phyloP scores from a whole-genome alignment of 2,888 invertebrate genomes.

The Drosophila borborema region DNA sequence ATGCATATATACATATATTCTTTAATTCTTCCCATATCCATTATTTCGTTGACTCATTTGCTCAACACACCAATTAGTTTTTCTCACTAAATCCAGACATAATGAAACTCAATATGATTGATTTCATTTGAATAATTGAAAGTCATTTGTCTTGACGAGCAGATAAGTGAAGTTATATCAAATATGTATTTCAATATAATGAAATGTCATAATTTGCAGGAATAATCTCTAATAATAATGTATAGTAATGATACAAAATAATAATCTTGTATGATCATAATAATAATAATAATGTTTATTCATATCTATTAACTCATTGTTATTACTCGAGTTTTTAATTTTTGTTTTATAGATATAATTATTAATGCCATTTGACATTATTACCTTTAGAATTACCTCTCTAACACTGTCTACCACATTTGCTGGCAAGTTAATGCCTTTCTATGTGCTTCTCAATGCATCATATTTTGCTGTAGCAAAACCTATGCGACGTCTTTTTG shows the following conservation, averaged over 20 bases:
- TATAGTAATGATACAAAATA: not conserved
- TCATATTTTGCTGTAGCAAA: too few species aligned
- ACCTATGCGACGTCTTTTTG: too few species aligned
- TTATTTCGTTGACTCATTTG: conserved; percentile 10
- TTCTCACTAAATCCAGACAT: not conserved
- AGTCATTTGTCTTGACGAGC: not conserved
- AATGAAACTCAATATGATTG: not conserved
- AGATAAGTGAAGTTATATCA: not conserved
- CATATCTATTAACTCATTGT: not conserved
- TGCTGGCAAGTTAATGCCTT: not conserved
- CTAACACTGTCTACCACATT: not conserved
- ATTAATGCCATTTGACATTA: not conserved
- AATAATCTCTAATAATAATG: not conserved
- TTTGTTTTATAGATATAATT: not conserved
- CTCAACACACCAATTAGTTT: conserved; percentile 3
- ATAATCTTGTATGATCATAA: not conserved
- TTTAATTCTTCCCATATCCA: not conserved
- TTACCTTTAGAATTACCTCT: not conserved
- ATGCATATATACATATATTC: not conserved
- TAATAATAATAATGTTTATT: not conserved
- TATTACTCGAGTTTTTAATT: not conserved
- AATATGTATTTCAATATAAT: not conserved
- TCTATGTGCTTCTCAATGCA: not conserved
- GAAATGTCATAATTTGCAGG: too few species aligned
- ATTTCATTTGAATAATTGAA: conserved; percentile 7